Conservation (phyloP, 2,797 vertebrate genomes). For the Florisuga fusca region DNA sequence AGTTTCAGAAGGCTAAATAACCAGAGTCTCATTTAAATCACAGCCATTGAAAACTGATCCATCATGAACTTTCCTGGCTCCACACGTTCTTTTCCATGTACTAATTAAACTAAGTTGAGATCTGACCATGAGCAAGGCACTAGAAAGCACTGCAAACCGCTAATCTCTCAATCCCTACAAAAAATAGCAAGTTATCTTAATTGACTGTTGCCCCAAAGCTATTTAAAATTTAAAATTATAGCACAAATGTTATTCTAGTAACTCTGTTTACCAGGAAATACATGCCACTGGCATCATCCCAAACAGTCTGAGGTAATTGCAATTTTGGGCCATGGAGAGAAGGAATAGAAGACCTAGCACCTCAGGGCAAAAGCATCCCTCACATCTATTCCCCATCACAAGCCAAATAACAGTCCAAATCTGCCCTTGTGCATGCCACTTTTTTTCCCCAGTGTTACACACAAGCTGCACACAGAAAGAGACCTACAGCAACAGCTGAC, state of each 20-base stretch:
- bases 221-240: neutral
- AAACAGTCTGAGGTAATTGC: neutral
- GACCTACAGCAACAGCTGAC: neutral
- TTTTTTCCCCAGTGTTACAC: neutral
- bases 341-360: neutral
- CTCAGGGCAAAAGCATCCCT: neutral
- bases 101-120: neutral
- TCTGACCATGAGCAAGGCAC: neutral
- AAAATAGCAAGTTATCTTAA: neutral
- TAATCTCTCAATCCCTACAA: neutral
- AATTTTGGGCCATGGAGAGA: neutral
- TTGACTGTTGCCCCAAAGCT: neutral
- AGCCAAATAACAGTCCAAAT: neutral
- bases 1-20: conserved; percentile 13
- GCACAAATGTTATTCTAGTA: neutral
- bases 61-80: neutral
- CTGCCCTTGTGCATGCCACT: neutral
- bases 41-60: conserved; percentile 3
- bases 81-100: neutral
- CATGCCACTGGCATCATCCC: neutral
- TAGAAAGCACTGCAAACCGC: neutral
- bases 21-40: conserved; percentile 3
- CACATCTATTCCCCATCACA: neutral
- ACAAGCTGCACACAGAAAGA: neutral
- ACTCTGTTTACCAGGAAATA: neutral